A percentile compares a stretch with the other conserved stretches of the same genome.
phyloP scores from a whole-genome alignment of 2,113 vertebrate species.

The Pluvialis apricaria region DNA sequence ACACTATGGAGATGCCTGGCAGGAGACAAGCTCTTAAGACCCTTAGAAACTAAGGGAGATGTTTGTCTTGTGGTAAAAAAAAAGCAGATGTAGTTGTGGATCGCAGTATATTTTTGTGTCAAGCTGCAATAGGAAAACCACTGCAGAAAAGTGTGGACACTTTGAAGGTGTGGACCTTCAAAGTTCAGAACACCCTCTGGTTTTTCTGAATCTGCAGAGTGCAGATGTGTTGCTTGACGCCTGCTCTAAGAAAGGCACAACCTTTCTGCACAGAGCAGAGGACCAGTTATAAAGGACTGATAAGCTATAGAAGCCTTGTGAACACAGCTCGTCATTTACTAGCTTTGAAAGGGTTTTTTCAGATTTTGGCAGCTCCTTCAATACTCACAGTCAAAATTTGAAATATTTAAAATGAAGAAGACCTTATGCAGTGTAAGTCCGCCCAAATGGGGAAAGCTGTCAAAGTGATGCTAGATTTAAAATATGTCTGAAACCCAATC shows the following conservation, averaged over 20 bases:
- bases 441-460: background rate
- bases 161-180: background rate
- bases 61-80: background rate
- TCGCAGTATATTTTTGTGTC: background rate
- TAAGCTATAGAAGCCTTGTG: too few species aligned
- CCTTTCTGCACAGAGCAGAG: background rate
- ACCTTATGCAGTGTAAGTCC: background rate
- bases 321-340: background rate
- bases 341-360: background rate
- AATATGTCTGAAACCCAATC: background rate
- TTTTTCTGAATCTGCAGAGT: background rate
- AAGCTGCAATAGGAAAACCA: background rate
- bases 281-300: background rate
- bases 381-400: background rate
- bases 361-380: background rate
- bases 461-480: background rate
- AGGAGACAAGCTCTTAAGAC: background rate
- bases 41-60: background rate
- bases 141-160: background rate
- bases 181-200: background rate
- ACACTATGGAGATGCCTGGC: background rate
- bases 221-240: background rate
- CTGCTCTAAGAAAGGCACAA: background rate
- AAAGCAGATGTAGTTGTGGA: too few species aligned
- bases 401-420: background rate